Conservation (phyloP, 2,888 invertebrate genomes). For the Synergus gifuensis region DNA sequence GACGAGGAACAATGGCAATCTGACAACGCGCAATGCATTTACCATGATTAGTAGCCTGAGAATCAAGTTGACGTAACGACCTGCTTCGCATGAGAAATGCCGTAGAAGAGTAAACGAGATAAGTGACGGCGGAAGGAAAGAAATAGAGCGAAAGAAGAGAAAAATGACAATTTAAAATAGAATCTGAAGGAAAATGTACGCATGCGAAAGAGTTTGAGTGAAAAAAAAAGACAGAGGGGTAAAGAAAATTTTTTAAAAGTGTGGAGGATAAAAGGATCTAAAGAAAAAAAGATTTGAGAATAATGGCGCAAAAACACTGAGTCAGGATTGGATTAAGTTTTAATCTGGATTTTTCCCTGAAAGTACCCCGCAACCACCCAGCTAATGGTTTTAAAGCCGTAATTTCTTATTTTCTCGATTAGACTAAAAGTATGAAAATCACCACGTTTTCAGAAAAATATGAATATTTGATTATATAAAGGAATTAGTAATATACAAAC, state of each 20-base stretch:
- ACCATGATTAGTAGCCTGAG: slow-evolving; percentile 57
- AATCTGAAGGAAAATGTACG: not conserved
- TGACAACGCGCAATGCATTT: slow-evolving; percentile 53
- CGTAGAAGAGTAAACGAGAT: slow-evolving; percentile 1
- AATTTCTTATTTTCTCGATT: slow-evolving; percentile 69
- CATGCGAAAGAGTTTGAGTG: not conserved
- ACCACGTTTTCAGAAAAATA: slow-evolving; percentile 54
- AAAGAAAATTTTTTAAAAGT: slow-evolving; percentile 16
- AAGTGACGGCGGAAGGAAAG: slow-evolving; percentile 9
- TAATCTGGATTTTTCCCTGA: slow-evolving; percentile 65
- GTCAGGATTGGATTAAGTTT: slow-evolving; percentile 68
- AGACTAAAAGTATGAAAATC: slow-evolving; percentile 56
- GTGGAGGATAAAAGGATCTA: slow-evolving; percentile 24
- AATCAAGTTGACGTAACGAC: slow-evolving; percentile 50
- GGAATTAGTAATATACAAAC: too few species aligned
- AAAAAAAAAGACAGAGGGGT: not conserved
- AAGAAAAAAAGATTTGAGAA: slow-evolving; percentile 53
- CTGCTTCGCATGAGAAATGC: slow-evolving; percentile 24
- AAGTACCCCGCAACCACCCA: slow-evolving; percentile 21
- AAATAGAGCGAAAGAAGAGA: slow-evolving; percentile 3
- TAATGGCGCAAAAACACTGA: slow-evolving; percentile 52
- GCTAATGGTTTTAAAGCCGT: slow-evolving; percentile 68
- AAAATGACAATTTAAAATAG: not conserved
- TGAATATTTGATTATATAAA: too few species aligned
- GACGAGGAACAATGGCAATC: slow-evolving; percentile 51